Base-by-base conservation (phyloP, 2,113 vertebrate species). In the Mungos mungo region DNA sequence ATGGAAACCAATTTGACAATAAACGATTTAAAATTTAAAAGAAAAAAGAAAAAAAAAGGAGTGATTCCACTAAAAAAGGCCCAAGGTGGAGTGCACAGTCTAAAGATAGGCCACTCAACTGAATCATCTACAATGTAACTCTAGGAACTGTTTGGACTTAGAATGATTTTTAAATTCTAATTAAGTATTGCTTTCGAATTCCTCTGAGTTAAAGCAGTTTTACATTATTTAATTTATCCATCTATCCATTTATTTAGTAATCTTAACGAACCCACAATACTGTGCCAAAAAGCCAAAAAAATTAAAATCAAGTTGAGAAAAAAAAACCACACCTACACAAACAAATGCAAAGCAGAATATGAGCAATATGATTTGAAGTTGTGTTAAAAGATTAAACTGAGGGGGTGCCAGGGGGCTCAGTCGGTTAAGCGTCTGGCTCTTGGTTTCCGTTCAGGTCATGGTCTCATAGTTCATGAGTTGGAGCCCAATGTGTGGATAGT, bases 131-230 rank as follows among this genome's bases (percentile, higher is more conserved):
- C 29, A 80, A 60, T 21, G 13, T 60, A 84, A 88, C 5, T 45
- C 60, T 95, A 63, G 84, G 84, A 88, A 66, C 63, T 90, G 9
- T 69, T 74, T 35, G 69, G 41, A 79, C 27, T 83, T 54, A 83
- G 68, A 93, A 86, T 95, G 47, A 76, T n/a, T 94, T 60, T 45
- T 60, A 69, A 63, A 93, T 84, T 86, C 72, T 83, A 92, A 25
- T 47, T 86, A 81, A 82, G 31, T 69, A 50, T 57, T 97, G 74
- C 29, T 35, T 29, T 90, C 68, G 93, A 81, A 57, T 93, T 83
- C 29, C 23, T 86, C 54, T 90, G 47, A 92, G 31, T 83, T 87
- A 84, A 84, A 68, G 76, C 27, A 69, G 18, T 93, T 91, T 83
- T 21, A 63, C 16, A 45, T 71, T 86, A 63, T 65, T 66, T 92